A percentile compares a stretch with the other conserved stretches of the same genome.
Evolutionary conservation across 2,888 invertebrate genomes (phyloP).

Genomic region (Stenotaenia linearis): DNA sequence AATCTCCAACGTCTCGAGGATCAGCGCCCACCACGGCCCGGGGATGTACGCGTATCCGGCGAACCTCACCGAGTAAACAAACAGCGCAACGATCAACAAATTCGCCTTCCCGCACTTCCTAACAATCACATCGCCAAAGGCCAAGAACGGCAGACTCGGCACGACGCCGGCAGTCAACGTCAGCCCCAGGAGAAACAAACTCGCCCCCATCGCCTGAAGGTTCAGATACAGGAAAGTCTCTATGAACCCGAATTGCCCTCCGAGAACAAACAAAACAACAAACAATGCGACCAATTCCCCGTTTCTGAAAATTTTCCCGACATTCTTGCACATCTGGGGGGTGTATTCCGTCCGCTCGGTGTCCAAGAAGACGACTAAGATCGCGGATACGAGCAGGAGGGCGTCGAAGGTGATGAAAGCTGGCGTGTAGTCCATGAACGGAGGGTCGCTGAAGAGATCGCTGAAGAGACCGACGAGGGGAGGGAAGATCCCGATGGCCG

Average conservation of each 20-base stretch:
- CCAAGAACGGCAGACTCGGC: conserved; percentile 64
- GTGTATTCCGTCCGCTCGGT: conserved; percentile 24
- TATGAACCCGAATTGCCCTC: conserved; percentile 72
- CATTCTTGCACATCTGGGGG: conserved; percentile 29
- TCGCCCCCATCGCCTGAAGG: conserved; percentile 56
- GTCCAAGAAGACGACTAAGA: conserved; percentile 38
- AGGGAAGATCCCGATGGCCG: conserved; percentile 35
- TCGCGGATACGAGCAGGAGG: conserved; percentile 37
- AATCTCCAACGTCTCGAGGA: conserved; percentile 67
- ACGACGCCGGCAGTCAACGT: conserved; percentile 64
- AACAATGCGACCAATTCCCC: conserved; percentile 55
- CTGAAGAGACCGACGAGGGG: conserved; percentile 38
- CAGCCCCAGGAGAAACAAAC: conserved; percentile 58
- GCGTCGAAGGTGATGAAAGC: conserved; percentile 39
- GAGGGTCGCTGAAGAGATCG: conserved; percentile 37
- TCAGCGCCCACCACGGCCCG: conserved; percentile 58
- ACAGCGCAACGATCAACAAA: conserved; percentile 74
- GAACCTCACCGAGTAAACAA: conserved; percentile 70
- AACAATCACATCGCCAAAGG: conserved; percentile 73
- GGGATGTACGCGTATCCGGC: conserved; percentile 40
- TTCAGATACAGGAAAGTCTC: conserved; percentile 66
- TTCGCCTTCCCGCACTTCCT: conserved; percentile 78
- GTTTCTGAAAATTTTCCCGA: conserved; percentile 21
- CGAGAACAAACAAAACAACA: conserved; percentile 63
- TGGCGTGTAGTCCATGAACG: conserved; percentile 39